Percentiles rank a stretch among this genome's conserved stretches.
Conservation (phyloP, 2,888 invertebrate genomes). For the Eudemis profundana region DNA sequence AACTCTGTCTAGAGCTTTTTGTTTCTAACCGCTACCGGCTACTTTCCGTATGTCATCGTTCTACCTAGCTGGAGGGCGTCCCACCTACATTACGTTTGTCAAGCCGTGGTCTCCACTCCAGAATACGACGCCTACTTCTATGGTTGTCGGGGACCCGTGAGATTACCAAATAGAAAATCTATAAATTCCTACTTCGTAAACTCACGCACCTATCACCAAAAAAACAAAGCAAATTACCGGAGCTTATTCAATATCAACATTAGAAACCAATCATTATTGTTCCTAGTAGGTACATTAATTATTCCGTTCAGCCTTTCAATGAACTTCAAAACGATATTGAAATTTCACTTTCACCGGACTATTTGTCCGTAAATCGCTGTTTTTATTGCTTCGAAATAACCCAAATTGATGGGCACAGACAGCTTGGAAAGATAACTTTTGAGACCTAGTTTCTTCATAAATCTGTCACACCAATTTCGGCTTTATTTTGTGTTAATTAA, state of each 20-base stretch:
- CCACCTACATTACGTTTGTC: too few species aligned
- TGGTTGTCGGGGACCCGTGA: too few species aligned
- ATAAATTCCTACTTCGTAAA: too few species aligned
- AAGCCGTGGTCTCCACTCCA: too few species aligned
- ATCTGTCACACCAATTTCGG: background rate
- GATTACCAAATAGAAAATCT: too few species aligned
- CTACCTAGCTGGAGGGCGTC: too few species aligned
- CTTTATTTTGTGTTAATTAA: background rate
- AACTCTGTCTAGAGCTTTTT: too few species aligned
- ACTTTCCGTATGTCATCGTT: too few species aligned
- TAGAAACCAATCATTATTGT: slow-evolving; percentile 62
- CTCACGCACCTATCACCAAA: slow-evolving; percentile 6
- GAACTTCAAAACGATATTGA: slow-evolving; percentile 72
- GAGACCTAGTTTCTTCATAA: background rate
- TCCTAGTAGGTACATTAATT: slow-evolving; percentile 81
- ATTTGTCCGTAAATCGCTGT: slow-evolving; percentile 63
- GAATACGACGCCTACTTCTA: too few species aligned
- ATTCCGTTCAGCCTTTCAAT: slow-evolving; percentile 65
- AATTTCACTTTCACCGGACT: slow-evolving; percentile 77
- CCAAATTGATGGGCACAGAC: slow-evolving; percentile 68
- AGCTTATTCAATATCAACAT: slow-evolving; percentile 17
- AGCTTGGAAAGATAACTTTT: slow-evolving; percentile 46
- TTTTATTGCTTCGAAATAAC: slow-evolving; percentile 68
- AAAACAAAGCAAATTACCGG: slow-evolving; percentile 20
- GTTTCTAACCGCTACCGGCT: too few species aligned